Evolutionary conservation across 2,113 vertebrate species (phyloP).

Genomic region (Reinhardtius hippoglossoides): DNA sequence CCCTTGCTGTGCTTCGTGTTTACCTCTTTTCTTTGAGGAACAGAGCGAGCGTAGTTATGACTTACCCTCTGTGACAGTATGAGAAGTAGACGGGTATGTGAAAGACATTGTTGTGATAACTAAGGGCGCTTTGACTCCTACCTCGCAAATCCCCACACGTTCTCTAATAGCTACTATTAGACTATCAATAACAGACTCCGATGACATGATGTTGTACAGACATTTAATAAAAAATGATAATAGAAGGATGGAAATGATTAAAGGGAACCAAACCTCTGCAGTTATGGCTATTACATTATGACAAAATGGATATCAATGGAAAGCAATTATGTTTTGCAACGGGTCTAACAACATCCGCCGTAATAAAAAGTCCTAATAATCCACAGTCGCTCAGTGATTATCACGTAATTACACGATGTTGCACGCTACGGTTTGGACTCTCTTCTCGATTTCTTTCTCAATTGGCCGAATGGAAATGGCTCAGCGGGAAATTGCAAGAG

Average conservation of each 20-base stretch:
- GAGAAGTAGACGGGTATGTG: too few species aligned
- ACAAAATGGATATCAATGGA: slow-evolving; percentile 6
- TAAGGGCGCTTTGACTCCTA: too few species aligned
- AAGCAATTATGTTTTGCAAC: slow-evolving; percentile 46
- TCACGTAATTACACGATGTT: slow-evolving; percentile 39
- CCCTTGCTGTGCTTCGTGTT: too few species aligned
- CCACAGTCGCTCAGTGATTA: slow-evolving; percentile 21
- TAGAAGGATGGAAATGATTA: not conserved
- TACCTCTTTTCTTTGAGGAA: too few species aligned
- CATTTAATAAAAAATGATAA: not conserved
- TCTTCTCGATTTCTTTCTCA: slow-evolving; percentile 45
- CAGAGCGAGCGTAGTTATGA: not conserved
- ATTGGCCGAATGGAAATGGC: slow-evolving; percentile 9
- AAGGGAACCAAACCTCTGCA: slow-evolving; percentile 3
- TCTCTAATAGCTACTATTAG: too few species aligned
- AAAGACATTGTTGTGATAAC: too few species aligned
- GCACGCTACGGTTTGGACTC: slow-evolving; percentile 13
- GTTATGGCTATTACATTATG: too few species aligned
- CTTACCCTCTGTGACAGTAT: not conserved
- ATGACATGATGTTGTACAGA: too few species aligned
- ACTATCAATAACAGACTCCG: not conserved
- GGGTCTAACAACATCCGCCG: slow-evolving; percentile 24
- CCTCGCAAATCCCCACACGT: too few species aligned
- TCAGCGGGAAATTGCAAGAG: slow-evolving; percentile 36
- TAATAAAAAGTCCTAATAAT: slow-evolving; percentile 44